phyloP scores from a whole-genome alignment of 2,888 invertebrate genomes.

The Orthonevra nobilis region DNA sequence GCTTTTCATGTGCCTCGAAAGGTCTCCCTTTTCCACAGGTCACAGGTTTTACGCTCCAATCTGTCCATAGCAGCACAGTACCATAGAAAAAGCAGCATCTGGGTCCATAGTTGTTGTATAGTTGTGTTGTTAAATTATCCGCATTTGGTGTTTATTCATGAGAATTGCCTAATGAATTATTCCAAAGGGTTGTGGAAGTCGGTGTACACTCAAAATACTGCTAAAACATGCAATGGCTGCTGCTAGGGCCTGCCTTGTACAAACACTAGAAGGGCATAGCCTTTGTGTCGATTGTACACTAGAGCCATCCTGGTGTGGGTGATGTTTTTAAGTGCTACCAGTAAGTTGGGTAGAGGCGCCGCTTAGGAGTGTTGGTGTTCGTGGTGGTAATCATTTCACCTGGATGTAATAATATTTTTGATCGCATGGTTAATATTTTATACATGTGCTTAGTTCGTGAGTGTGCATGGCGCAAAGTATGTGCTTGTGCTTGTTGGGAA shows the following conservation, averaged over 20 bases:
- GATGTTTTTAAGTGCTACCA: slow-evolving; percentile 32
- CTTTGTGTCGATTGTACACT: slow-evolving; percentile 19
- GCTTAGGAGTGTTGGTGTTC: too few relatives aligned
- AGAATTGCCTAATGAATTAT: slow-evolving; percentile 70
- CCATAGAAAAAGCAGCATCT: slow-evolving; percentile 26
- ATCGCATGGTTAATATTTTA: slow-evolving; percentile 66
- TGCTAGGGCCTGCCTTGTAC: not conserved
- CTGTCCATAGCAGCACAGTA: slow-evolving; percentile 14
- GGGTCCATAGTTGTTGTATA: not conserved
- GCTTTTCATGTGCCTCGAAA: not conserved
- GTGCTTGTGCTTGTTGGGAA: not conserved
- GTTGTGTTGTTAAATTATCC: slow-evolving; percentile 53
- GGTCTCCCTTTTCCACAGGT: slow-evolving; percentile 27
- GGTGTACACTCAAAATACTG: slow-evolving; percentile 20
- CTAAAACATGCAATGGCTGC: slow-evolving; percentile 37
- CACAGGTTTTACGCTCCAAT: slow-evolving; percentile 12
- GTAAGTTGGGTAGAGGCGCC: not conserved
- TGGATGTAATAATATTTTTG: slow-evolving; percentile 66
- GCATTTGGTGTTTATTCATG: slow-evolving; percentile 70
- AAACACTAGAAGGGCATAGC: slow-evolving; percentile 32
- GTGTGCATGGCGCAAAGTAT: not conserved
- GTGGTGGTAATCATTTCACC: slow-evolving; percentile 41
- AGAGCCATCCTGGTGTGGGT: slow-evolving; percentile 3
- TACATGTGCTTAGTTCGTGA: slow-evolving; percentile 30
- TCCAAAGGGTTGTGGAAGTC: slow-evolving; percentile 41